phyloP scores from a whole-genome alignment of 2,888 invertebrate genomes.

The Drosophila neonasuta region DNA sequence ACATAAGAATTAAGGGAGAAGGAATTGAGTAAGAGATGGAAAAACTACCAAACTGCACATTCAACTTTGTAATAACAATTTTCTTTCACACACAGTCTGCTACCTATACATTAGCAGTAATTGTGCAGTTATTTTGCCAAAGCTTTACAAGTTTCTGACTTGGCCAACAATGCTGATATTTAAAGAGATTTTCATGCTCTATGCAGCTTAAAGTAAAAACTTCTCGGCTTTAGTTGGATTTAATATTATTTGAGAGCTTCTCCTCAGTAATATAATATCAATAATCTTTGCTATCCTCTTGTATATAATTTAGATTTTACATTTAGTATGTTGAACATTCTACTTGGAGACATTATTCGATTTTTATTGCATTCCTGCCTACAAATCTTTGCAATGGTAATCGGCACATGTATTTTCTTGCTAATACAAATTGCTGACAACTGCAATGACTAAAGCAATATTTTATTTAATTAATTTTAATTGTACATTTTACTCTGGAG shows the following conservation, averaged over 20 bases:
- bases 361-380: slow-evolving; percentile 2
- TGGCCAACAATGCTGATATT: neutral
- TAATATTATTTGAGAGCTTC: neutral
- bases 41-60: slow-evolving; percentile 50
- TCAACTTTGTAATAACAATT: slow-evolving; percentile 51
- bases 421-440: neutral
- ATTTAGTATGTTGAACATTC: neutral
- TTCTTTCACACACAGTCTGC: slow-evolving; percentile 10
- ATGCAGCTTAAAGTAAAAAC: neutral
- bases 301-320: neutral
- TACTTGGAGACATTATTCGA: neutral
- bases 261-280: neutral
- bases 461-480: slow-evolving; percentile 5
- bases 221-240: neutral
- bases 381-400: neutral
- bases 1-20: neutral
- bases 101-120: slow-evolving; percentile 6
- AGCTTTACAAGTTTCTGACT: slow-evolving; percentile 19
- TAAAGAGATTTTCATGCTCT: neutral
- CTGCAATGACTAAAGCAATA: neutral
- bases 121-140: slow-evolving; percentile 19
- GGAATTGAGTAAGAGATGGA: slow-evolving; percentile 11
- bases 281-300: neutral
- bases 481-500: slow-evolving; percentile 7
- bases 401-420: neutral